These are phyloP conservation scores for Asobara japonica DNA, from an alignment of 1,140 invertebrate genomes.

Conservation along the genomic window DNA sequence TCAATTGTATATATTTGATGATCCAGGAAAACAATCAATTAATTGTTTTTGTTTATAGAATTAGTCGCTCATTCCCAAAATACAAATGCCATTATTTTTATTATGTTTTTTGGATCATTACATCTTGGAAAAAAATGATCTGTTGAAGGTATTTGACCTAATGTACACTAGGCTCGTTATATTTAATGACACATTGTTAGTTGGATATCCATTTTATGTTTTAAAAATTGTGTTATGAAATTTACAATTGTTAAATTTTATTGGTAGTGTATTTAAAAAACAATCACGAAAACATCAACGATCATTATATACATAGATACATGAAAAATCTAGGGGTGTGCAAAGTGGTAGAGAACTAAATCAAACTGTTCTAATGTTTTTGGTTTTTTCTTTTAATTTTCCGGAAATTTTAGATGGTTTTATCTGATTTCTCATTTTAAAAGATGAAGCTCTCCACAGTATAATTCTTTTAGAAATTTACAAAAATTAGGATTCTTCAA, in stretches of 20 bases:
- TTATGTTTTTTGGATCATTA: not conserved
- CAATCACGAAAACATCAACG: conserved; percentile 1
- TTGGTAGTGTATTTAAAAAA: conserved; percentile 6
- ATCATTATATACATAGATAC: conserved; percentile 5
- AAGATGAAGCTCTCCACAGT: no score
- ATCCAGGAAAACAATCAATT: not conserved
- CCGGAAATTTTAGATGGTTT: no score
- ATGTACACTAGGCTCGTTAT: conserved; percentile 2
- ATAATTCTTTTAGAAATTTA: no score
- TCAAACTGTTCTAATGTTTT: no score
- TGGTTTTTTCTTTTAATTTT: no score
- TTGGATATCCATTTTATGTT: not conserved
- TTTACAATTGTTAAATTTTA: conserved; percentile 16
- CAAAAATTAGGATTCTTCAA: no score
- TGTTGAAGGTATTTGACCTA: conserved; percentile 17
- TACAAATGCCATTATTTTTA: conserved; percentile 14
- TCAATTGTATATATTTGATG: conserved; percentile 10
- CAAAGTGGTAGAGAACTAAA: no score
- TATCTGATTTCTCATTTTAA: no score
- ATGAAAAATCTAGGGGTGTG: no score
- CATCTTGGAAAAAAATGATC: not conserved
- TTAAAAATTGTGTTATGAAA: conserved; percentile 7
- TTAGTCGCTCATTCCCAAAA: not conserved
- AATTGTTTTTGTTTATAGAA: conserved; percentile 7
- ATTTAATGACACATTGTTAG: not conserved